Base-by-base conservation (phyloP, 2,797 vertebrate species). In the Oophaga sylvatica region DNA sequence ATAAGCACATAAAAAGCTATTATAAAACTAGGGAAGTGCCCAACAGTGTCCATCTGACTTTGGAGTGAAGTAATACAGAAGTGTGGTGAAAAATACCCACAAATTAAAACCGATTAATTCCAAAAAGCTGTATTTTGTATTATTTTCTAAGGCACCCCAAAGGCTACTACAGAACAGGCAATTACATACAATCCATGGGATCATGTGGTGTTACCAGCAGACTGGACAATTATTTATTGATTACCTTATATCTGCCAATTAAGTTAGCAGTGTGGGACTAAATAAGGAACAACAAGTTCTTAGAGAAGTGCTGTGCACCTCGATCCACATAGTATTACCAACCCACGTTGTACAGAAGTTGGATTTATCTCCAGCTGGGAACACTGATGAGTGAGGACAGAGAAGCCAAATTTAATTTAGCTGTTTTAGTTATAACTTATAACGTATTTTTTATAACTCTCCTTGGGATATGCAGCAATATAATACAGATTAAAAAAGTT, bases 161-260 rank as follows among this genome's bases (percentile, higher is more conserved):
- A 17, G 63, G 82, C 67, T 41, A 29, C 76, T 31, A 17, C 45
- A 78, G 71, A 57, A 57, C 83, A 77, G 63, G 45, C 80, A 86
- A 86, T 89, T 86, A 86, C 48, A 48, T 22, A 62, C 53, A 71
- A 86, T 78, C 84, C 60, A 59, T 80, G 82, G 80, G 70, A 68
- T 9, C 60, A 65, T 60, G 71, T n/a, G 10, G 19, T 57, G 68
- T 82, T 77, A 68, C 80, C 68, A 62, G 45, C 62, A 77, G 62
- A 20, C 68, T 41, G 11, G 20, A 35, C 76, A 80, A 84, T 88
- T 88, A 81, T 83, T 78, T 89, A 89, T 89, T 83, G 88, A 89
- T 89, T 78, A 59, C 70, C 45, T 67, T 59, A 16, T 53, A 73
- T 89, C 81, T 78, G 48, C 79, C 80, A 89, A 89, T 89, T 86